A percentile compares a stretch with the other conserved stretches of the same genome.
Conservation (phyloP, 2,113 vertebrate species). For the Mastomys coucha region DNA sequence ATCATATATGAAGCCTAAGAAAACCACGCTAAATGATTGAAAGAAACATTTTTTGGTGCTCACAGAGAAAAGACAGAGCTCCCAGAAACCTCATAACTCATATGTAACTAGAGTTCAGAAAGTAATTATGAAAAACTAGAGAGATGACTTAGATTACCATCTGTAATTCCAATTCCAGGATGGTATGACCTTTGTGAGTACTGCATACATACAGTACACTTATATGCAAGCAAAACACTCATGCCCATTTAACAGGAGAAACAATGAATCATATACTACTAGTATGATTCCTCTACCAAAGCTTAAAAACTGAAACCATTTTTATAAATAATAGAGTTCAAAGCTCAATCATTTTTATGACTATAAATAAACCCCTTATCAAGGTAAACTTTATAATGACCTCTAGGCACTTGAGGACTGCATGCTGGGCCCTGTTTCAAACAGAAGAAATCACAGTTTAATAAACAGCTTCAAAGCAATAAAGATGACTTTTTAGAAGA, state of each 20-base stretch:
- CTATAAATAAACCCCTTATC: background rate
- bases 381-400: background rate
- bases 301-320: background rate
- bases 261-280: background rate
- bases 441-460: background rate
- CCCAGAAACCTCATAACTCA: background rate
- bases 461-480: background rate
- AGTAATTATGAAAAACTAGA: background rate
- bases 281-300: background rate
- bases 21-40: too few relatives aligned
- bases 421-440: background rate
- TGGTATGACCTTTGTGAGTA: background rate
- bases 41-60: background rate
- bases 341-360: constrained; percentile 32
- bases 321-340: background rate
- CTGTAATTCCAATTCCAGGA: background rate
- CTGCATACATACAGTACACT: background rate
- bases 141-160: background rate
- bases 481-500: background rate
- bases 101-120: background rate
- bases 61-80: background rate
- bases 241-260: too few relatives aligned
- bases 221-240: background rate
- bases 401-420: background rate
- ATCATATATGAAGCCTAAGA: background rate